Base-by-base conservation (phyloP, 35 echinoderm and acorn worm species). In the Apostichopus parvimensis region DNA sequence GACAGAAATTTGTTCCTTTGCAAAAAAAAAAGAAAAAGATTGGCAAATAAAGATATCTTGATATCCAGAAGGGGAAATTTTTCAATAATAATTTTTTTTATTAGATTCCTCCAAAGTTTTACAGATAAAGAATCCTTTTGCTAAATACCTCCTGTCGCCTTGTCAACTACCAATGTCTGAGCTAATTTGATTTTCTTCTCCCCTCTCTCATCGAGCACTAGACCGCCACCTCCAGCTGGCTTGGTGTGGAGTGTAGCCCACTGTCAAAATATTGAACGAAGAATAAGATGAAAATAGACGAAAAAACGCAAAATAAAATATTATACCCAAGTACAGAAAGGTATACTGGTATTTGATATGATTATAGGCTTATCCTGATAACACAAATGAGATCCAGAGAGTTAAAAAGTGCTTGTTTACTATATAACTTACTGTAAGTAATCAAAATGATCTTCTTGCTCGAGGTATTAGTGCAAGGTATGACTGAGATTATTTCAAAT, bases 201-300 rank as follows among this genome's bases (percentile, higher is more conserved):
- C 26, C 97, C 97, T 53, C 77, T 93, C 34, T 93, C 93, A 89
- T 96, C 94, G 10, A 94, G 77, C 25, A 88, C 34, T 65, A 93
- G 87, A 22, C 97, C 97, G 17, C 95, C 97, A 14, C 97, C 97
- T 15, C 97, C 97, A 14, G 66, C n/a, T 15, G 97, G 73, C 72
- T 96, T 99, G 14, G 97, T 96, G 56, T 96, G 90, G 28, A 96
- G 78, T 26, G 90, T 90, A 87, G 77, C 94, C 14, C 96, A 95
- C 96, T 95, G 56, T 25, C 18, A 14, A 80, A 28, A 76, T 79
- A 87, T 45, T 78, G 91, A 24, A 83, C 15, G 13, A 71, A 73
- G 23, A 82, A 53, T 0, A 61, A 61, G 58, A 61, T 61, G 1
- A 61, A 12, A 61, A 11, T 9, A 61, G 58, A 61, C 12, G 0